Evolutionary conservation across 2,113 vertebrate species (phyloP).

Genomic region (Hippopotamus amphibius): DNA sequence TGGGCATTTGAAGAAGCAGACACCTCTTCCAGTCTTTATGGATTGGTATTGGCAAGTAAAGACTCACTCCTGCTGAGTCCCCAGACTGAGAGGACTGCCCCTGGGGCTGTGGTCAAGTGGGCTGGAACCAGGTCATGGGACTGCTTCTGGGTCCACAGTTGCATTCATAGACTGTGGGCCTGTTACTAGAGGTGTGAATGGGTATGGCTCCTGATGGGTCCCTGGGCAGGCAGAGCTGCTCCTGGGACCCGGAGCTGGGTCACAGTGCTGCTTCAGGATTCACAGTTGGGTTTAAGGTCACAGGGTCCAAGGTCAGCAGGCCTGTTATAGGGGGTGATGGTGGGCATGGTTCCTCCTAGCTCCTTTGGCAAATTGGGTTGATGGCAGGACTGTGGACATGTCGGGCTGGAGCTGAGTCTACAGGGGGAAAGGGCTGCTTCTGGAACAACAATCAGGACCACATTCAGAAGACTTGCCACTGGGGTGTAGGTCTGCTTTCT

Average conservation of each 20-base stretch:
- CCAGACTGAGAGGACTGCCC: not conserved
- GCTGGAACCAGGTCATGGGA: not conserved
- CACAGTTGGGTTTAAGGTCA: not conserved
- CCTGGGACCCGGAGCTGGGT: not conserved
- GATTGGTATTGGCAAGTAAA: not conserved
- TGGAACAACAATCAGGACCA: too few relatives aligned
- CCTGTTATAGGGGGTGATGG: not conserved
- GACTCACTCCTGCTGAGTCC: not conserved
- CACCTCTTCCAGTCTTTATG: not conserved
- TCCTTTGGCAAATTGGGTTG: not conserved
- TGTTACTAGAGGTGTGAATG: not conserved
- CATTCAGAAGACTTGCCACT: too few relatives aligned
- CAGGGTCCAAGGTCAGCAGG: not conserved
- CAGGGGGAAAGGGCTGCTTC: not conserved
- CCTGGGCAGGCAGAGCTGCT: not conserved
- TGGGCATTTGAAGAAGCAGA: not conserved
- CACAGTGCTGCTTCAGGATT: not conserved
- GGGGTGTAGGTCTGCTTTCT: not conserved
- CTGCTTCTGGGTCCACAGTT: not conserved
- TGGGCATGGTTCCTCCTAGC: not conserved
- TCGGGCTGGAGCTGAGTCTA: not conserved
- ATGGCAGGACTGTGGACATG: not conserved
- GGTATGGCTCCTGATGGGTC: not conserved
- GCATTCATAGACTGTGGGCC: not conserved
- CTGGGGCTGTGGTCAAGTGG: not conserved